Base-by-base conservation (phyloP, 2,113 vertebrate genomes). In the Lamprotornis superbus region DNA sequence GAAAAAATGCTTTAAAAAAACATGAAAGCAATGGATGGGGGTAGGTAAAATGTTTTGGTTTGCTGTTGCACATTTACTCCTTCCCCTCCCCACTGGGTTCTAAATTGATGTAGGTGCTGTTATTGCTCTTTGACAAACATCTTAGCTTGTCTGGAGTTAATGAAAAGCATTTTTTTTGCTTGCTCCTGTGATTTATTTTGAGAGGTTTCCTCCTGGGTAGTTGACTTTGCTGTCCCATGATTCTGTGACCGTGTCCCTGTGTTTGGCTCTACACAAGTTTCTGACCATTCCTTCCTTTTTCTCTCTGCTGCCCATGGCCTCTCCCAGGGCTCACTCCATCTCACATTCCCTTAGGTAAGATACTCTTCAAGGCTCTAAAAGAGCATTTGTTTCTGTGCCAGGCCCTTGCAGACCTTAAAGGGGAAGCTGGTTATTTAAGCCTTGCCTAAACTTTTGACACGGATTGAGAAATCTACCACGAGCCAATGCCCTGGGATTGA, bases 271-370 rank as follows among this genome's bases (percentile, higher is more conserved):
- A 71, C 3, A 24, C n/a, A 50, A 65, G 57, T 76, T 22, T 74
- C 95, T 97, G 91, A 98, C 42, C 60, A 17, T 53, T 55, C 12
- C 91, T 96, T 96, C 91, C 83, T 28, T 95, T 94, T 92, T 91
- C 82, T 97, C 95, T 86, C 94, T 70, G 98, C 98, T 98, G 98
- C 97, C 83, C 9, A 33, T 96, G 97, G 97, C 79, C 91, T 80
- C 96, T 92, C 69, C 91, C 98, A 99, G 99, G 98, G 98, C 98
- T 97, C 99, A 99, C 56, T 99, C 99, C 89, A 99, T 99, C 98
- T 99, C 99, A 83, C 98, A 99, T 92, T 99, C 99, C 94, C 98
- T 99, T 99, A 98, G 99, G 99, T 99, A 99, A 99, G 99, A 96
- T 74, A 57, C 56, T 94, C 91, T 27, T 57, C 57, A n/a, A 61